Evolutionary conservation across 2,113 vertebrate genomes (phyloP).

Genomic region (Nansenia antarctica): DNA sequence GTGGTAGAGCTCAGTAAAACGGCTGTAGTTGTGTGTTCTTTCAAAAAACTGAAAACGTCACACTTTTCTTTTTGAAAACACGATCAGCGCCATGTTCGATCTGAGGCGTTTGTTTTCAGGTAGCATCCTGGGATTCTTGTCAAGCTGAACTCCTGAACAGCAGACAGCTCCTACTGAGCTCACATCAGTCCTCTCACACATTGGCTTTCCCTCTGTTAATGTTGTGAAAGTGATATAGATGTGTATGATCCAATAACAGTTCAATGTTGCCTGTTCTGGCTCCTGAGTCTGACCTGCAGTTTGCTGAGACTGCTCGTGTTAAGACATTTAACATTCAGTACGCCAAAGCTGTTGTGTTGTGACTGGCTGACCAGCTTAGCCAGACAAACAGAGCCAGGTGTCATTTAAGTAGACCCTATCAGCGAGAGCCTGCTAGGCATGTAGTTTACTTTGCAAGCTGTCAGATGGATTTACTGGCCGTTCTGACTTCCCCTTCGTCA

Average conservation of each 20-base stretch:
- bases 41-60: slow-evolving; percentile 2
- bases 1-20: background rate
- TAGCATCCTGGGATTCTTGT: slow-evolving; percentile 37
- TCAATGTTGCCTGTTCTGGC: too few relatives aligned
- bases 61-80: slow-evolving; percentile 18
- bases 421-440: slow-evolving; percentile 21
- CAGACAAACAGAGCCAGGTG: background rate
- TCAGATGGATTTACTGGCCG: slow-evolving; percentile 53
- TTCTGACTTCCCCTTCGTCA: slow-evolving; percentile 44
- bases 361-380: background rate
- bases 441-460: slow-evolving; percentile 49
- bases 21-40: background rate
- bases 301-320: background rate
- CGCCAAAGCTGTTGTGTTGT: background rate
- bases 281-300: too few relatives aligned
- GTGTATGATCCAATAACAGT: too few relatives aligned
- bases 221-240: too few relatives aligned
- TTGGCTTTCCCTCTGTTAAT: too few relatives aligned
- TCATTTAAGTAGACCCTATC: background rate
- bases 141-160: slow-evolving; percentile 36
- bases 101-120: slow-evolving; percentile 32
- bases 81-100: slow-evolving; percentile 20
- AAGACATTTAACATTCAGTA: background rate
- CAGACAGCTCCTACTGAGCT: slow-evolving; percentile 54
- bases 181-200: slow-evolving; percentile 50